These are phyloP conservation scores for Hypotaenidia philippensis DNA, from an alignment of 2,797 vertebrate species.

Conservation along the genomic window DNA sequence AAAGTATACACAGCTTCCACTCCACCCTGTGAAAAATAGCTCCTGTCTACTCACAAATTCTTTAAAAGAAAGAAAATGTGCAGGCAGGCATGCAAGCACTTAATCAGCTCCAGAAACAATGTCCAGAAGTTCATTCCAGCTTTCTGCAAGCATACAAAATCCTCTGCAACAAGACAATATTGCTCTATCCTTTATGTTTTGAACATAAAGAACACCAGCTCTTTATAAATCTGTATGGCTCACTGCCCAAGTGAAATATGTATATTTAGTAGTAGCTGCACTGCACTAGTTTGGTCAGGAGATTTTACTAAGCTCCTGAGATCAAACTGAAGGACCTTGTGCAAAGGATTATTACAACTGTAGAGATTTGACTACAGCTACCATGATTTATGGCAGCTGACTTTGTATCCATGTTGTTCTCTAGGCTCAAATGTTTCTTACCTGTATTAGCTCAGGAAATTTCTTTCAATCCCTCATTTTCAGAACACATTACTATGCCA, in stretches of 20 bases:
- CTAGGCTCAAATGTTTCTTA: constrained; percentile 15
- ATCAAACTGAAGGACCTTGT: constrained; percentile 20
- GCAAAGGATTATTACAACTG: constrained; percentile 2
- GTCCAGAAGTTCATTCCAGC: not conserved
- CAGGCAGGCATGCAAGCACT: not conserved
- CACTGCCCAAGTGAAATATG: not conserved
- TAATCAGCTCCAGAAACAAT: not conserved
- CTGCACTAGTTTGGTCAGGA: not conserved
- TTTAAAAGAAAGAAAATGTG: not conserved
- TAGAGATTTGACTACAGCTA: not conserved
- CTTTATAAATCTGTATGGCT: not conserved
- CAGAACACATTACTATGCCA: not conserved
- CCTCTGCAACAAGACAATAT: not conserved
- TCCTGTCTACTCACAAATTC: not conserved
- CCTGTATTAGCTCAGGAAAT: not conserved
- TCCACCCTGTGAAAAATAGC: not conserved
- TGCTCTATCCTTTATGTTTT: not conserved
- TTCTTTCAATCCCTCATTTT: not conserved
- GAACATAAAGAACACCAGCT: not conserved
- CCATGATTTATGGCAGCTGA: not conserved
- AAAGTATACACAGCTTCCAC: not conserved
- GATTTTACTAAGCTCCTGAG: constrained; percentile 45
- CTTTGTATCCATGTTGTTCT: constrained; percentile 8
- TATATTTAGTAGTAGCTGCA: not conserved
- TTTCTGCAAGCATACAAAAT: not conserved